Conservation (phyloP, 2,113 vertebrate species). For the Macaca fascicularis region T2T-MFA8v1.1 NC_088390.1:85722501-85723000, state of each 20-base stretch:
- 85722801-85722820: not conserved
- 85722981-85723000: not conserved
- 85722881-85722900: not conserved
- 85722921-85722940: not conserved
- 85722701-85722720: not conserved
- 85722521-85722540: not conserved
- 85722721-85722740: not conserved
- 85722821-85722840: not conserved
- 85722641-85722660: not conserved
- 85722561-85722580: not conserved
- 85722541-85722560: rapidly evolving
- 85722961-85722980: not conserved
- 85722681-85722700: not conserved
- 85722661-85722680: not conserved
- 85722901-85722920: not conserved
- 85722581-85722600: rapidly evolving
- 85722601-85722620: not conserved
- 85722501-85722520: not conserved
- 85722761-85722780: too few species aligned
- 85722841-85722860: not conserved
- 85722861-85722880: not conserved
- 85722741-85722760: not conserved
- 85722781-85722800: not conserved
- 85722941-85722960: not conserved
- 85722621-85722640: not conserved